Evolutionary conservation across 1,140 invertebrate species (phyloP), one percentile per base, ranked within the genome.

Genomic region (Diabrotica undecimpunctata): DNA sequence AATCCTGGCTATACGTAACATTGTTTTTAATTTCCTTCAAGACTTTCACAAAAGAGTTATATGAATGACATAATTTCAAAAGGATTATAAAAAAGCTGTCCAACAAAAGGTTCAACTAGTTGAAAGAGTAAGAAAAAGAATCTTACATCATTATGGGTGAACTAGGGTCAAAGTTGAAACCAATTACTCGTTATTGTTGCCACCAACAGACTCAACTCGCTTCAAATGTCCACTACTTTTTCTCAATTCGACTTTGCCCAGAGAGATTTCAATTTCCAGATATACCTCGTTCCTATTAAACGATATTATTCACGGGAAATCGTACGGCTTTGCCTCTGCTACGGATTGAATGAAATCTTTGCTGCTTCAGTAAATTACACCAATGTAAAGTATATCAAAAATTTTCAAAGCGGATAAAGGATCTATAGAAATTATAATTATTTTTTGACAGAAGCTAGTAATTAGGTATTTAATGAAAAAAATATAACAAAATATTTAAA

Each of bases 151-250:
- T 70, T 70, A 70, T 70, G 65, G 69, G 69, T 66, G 69, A 68
- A 59, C 63, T 52, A 53, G 59, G 67, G 66, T 68, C 69, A 71
- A 68, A 71, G 66, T 71, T 71, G 66, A 62, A 71, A 71, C 66
- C 69, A 71, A 71, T 71, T 71, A 71, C 69, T 62, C 36, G 52
- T 59, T 66, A 68, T 71, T 71, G 69, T 71, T 71, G 69, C 66
- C 69, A 68, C 63, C 61, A 55, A 62, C 69, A 71, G 69, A 63
- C 64, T 64, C 54, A 25, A 46, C 41, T 62, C 61, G 52, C 53
- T 68, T 65, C 54, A 70, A 67, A 68, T 61, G 66, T 70, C 66
- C 64, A 59, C 50, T 41, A 53, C 10, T 53, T 52, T 57, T 41
- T 38, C 38, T 50, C 39, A 63, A 61, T 60, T 63, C 61, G 41